These are phyloP conservation scores for Pelobates cultripes DNA, from an alignment of 2,797 vertebrate genomes.

Conservation along the genomic window DNA sequence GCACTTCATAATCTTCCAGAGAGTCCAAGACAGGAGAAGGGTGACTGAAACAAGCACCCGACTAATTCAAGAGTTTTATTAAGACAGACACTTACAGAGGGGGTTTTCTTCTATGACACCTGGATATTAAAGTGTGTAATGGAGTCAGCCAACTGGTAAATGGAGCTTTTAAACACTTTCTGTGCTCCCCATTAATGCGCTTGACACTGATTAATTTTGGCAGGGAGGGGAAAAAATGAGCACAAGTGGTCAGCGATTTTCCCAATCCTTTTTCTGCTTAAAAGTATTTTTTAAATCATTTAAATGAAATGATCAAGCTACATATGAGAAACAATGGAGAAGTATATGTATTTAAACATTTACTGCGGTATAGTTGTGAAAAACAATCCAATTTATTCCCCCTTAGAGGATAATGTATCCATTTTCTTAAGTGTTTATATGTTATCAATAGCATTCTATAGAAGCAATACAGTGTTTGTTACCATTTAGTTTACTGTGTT, in stretches of 20 bases:
- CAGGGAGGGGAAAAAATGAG: conserved; percentile 73
- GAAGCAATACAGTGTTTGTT: too few species aligned
- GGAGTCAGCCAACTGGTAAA: conserved; percentile 99
- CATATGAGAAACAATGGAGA: too few species aligned
- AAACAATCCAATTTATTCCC: too few species aligned
- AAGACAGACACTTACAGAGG: conserved; percentile 64
- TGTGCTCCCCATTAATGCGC: conserved; percentile 92
- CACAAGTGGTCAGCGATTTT: conserved; percentile 80
- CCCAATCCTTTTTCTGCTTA: conserved; percentile 24
- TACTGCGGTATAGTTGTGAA: too few species aligned
- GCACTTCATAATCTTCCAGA: conserved; percentile 39
- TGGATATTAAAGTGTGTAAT: conserved; percentile 96
- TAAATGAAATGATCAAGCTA: too few species aligned
- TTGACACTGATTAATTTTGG: conserved; percentile 92
- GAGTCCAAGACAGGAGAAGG: conserved; percentile 17
- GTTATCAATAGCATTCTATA: too few species aligned
- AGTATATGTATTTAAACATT: too few species aligned
- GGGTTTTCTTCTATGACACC: conserved; percentile 87
- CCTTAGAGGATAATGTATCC: too few species aligned
- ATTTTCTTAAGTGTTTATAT: too few species aligned
- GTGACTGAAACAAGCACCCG: conserved; percentile 46
- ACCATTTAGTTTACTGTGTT: too few species aligned
- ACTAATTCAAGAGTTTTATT: conserved; percentile 54
- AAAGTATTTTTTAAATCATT: conserved; percentile 20
- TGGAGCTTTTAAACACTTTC: conserved; percentile 99